Evolutionary conservation across 2,113 vertebrate genomes (phyloP).

Genomic region (Myotis yumanensis): DNA sequence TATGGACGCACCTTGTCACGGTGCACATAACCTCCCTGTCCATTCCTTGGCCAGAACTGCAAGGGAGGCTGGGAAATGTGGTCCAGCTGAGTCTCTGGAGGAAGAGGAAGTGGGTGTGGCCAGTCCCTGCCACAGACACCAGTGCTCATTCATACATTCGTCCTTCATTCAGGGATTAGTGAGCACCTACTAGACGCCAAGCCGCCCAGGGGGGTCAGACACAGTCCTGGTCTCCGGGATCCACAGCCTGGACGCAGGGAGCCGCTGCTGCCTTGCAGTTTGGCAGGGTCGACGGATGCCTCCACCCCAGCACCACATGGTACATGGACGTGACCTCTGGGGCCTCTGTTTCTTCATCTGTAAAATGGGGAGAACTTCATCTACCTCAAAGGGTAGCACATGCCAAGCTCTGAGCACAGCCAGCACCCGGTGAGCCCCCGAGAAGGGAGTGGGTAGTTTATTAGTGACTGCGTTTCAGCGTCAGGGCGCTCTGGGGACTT

Average conservation of each 20-base stretch:
- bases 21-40: too few relatives aligned
- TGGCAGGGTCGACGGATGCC: fast-evolving
- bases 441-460: fast-evolving
- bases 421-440: fast-evolving
- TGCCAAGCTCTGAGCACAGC: not conserved
- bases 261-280: not conserved
- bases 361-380: not conserved
- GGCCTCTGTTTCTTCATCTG: too few relatives aligned
- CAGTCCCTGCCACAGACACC: too few relatives aligned
- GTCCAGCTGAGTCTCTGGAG: not conserved
- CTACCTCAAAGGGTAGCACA: not conserved
- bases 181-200: not conserved
- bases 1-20: not conserved
- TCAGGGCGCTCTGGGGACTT: too few relatives aligned
- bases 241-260: not conserved
- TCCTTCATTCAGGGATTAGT: not conserved
- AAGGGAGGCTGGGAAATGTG: not conserved
- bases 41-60: not conserved
- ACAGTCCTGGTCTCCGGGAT: not conserved
- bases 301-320: not conserved
- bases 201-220: not conserved
- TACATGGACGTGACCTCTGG: not conserved
- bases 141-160: not conserved
- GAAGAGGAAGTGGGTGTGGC: not conserved
- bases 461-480: fast-evolving